A percentile compares a stretch with the other conserved stretches of the same genome.
These are phyloP conservation scores for Drosophila truncata DNA, from an alignment of 1,140 invertebrate genomes.

Conservation along the genomic window DNA sequence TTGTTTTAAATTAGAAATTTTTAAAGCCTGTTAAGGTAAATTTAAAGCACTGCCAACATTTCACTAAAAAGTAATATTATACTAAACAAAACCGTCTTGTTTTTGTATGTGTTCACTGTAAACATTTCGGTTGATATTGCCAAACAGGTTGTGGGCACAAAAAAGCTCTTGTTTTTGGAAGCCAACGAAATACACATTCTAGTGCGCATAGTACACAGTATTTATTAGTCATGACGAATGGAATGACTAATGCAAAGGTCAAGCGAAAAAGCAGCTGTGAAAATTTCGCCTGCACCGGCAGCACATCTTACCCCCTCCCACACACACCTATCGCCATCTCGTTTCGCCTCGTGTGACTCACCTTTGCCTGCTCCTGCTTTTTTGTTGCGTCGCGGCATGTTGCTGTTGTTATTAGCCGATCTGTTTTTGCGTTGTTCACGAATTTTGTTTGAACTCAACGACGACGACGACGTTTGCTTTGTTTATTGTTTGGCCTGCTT, in stretches of 20 bases:
- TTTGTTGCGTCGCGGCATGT: slow-evolving; percentile 82
- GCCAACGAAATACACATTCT: slow-evolving; percentile 37
- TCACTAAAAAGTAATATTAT: background rate
- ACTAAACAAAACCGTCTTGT: background rate
- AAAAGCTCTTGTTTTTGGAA: slow-evolving; percentile 56
- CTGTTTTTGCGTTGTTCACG: slow-evolving; percentile 51
- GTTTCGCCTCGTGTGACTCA: slow-evolving; percentile 61
- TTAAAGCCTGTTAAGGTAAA: background rate
- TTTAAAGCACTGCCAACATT: too few species aligned
- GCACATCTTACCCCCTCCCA: slow-evolving; percentile 1
- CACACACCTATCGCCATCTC: slow-evolving; percentile 11
- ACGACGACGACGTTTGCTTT: slow-evolving; percentile 43
- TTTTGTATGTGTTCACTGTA: background rate
- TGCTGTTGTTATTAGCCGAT: slow-evolving; percentile 52
- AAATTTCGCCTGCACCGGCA: slow-evolving; percentile 26
- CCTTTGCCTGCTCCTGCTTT: slow-evolving; percentile 78
- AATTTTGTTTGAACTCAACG: slow-evolving; percentile 54
- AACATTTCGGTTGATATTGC: slow-evolving; percentile 63
- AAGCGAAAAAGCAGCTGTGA: slow-evolving; percentile 24
- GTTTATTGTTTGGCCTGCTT: slow-evolving; percentile 41
- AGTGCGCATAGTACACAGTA: slow-evolving; percentile 25
- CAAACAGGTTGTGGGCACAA: slow-evolving; percentile 68
- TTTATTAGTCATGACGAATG: slow-evolving; percentile 22
- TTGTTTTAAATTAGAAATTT: background rate
- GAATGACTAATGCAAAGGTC: slow-evolving; percentile 62